Percentiles rank a stretch among this genome's conserved stretches.
These are phyloP conservation scores for Sclerodermus sp. DNA, from an alignment of 2,888 invertebrate genomes.

Conservation along the genomic window DNA sequence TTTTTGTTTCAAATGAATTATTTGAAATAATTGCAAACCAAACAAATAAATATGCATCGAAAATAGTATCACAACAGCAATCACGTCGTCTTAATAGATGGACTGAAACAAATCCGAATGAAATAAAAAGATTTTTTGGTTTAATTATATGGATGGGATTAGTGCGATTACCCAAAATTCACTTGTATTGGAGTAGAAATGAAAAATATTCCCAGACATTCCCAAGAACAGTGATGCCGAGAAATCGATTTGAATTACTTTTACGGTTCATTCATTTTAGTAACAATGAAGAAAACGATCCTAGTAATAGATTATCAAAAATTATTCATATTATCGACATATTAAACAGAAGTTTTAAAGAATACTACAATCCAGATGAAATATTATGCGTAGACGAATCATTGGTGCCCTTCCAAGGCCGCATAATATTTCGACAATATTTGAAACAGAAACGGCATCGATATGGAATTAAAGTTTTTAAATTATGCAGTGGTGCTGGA, in stretches of 20 bases:
- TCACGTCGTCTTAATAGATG: slow-evolving; percentile 21
- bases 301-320: slow-evolving; percentile 27
- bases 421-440: slow-evolving; percentile 34
- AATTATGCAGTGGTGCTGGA: slow-evolving; percentile 26
- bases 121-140: slow-evolving; percentile 24
- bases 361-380: slow-evolving; percentile 29
- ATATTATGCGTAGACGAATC: slow-evolving; percentile 38
- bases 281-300: slow-evolving; percentile 29
- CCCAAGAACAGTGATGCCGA: slow-evolving; percentile 31
- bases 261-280: slow-evolving; percentile 42
- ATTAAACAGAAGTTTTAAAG: slow-evolving; percentile 31
- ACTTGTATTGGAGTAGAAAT: slow-evolving; percentile 38
- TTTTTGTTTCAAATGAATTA: slow-evolving; percentile 15
- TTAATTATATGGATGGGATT: slow-evolving; percentile 40
- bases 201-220: slow-evolving; percentile 28
- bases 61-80: slow-evolving; percentile 15
- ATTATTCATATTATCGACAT: slow-evolving; percentile 26
- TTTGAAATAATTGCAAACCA: slow-evolving; percentile 17
- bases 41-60: slow-evolving; percentile 15
- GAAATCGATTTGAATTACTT: slow-evolving; percentile 38
- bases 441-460: slow-evolving; percentile 32
- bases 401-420: slow-evolving; percentile 35
- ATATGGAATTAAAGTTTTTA: slow-evolving; percentile 41
- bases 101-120: slow-evolving; percentile 25
- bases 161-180: slow-evolving; percentile 32